Evolutionary conservation across 2,797 vertebrate genomes (phyloP).

Genomic region (Urophycis tenuis): DNA sequence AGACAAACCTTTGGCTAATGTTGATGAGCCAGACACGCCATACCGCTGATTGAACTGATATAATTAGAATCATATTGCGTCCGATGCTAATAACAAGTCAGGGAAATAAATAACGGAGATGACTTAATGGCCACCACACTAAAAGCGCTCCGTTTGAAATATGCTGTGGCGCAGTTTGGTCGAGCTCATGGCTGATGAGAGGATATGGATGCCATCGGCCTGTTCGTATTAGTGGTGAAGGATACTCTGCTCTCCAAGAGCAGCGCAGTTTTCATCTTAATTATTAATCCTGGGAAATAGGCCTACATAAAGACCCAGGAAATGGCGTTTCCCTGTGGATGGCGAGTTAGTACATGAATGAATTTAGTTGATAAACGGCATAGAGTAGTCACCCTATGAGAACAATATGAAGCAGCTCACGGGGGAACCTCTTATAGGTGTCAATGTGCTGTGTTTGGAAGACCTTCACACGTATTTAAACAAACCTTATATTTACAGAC

Average conservation of each 20-base stretch:
- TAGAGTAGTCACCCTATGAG: background rate
- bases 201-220: slow-evolving; percentile 69
- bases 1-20: slow-evolving; percentile 91
- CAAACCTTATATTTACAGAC: no score
- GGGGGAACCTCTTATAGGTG: no score
- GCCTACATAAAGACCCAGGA: slow-evolving; percentile 56
- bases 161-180: slow-evolving; percentile 87
- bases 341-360: slow-evolving; percentile 29
- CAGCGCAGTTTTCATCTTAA: slow-evolving; percentile 48
- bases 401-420: slow-evolving; percentile 7
- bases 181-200: slow-evolving; percentile 81
- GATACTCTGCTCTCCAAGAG: slow-evolving; percentile 34
- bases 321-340: slow-evolving; percentile 59
- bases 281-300: slow-evolving; percentile 65
- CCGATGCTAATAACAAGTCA: slow-evolving; percentile 86
- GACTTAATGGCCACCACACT: slow-evolving; percentile 80
- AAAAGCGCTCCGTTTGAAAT: slow-evolving; percentile 77
- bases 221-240: slow-evolving; percentile 60
- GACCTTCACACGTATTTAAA: no score
- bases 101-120: slow-evolving; percentile 90
- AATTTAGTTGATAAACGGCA: slow-evolving; percentile 46
- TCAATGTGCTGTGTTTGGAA: no score
- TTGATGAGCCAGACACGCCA: slow-evolving; percentile 84
- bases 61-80: slow-evolving; percentile 97
- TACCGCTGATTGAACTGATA: slow-evolving; percentile 87